A percentile compares a stretch with the other conserved stretches of the same genome.
These are phyloP conservation scores for Malurus melanocephalus DNA, from an alignment of 2,113 vertebrate species.

Conservation along the genomic window DNA sequence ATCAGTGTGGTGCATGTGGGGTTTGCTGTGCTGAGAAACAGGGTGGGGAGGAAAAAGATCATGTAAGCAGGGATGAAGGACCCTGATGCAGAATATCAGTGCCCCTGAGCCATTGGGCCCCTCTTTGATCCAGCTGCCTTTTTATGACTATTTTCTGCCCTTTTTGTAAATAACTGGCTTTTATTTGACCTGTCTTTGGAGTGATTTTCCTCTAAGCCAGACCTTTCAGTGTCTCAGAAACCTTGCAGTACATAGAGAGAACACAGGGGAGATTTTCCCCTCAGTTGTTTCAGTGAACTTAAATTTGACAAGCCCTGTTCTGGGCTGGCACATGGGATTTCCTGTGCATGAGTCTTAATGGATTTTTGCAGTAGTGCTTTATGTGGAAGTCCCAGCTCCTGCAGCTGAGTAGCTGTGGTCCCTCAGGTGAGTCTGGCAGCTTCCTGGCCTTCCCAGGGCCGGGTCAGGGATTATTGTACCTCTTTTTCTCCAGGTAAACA, in stretches of 20 bases:
- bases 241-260: neutral
- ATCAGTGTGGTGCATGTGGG: accelerated
- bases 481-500: neutral
- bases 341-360: neutral
- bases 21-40: neutral
- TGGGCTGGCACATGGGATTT: slow-evolving; percentile 2
- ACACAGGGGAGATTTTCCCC: neutral
- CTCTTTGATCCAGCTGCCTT: neutral
- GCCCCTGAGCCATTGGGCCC: neutral
- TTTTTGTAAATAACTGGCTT: slow-evolving; percentile 31
- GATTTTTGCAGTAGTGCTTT: neutral
- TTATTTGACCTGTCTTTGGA: neutral
- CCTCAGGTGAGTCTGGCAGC: neutral
- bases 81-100: neutral
- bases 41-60: neutral
- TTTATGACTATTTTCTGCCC: neutral
- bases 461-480: neutral
- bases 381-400: neutral
- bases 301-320: neutral
- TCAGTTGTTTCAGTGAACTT: neutral
- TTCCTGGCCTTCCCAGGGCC: neutral
- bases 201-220: slow-evolving; percentile 18
- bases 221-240: neutral
- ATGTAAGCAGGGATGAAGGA: neutral
- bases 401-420: neutral